phyloP scores from a whole-genome alignment of 2,113 vertebrate genomes.

The Anarhynchus alexandrinus region DNA sequence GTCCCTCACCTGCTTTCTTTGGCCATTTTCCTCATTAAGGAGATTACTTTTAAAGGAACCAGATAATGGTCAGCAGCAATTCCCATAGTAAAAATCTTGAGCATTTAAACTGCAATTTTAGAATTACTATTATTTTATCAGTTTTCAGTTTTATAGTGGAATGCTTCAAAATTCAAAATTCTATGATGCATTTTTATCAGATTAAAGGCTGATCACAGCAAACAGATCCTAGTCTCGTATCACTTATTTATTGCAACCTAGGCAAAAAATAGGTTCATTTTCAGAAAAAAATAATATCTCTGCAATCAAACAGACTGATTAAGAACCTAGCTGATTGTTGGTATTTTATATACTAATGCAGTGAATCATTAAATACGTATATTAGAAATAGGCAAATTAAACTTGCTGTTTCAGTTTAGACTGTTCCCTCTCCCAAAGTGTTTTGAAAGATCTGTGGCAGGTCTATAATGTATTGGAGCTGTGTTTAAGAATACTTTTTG shows the following conservation, averaged over 20 bases:
- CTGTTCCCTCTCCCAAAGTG: neutral
- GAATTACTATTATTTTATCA: neutral
- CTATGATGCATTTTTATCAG: neutral
- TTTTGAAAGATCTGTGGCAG: neutral
- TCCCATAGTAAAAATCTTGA: neutral
- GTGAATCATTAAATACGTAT: neutral
- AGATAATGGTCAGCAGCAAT: conserved; percentile 61
- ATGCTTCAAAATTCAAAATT: neutral
- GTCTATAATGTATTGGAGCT: neutral
- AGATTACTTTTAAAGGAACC: conserved; percentile 80
- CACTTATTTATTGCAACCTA: neutral
- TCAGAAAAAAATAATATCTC: neutral
- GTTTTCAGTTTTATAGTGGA: neutral
- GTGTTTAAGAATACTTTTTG: neutral
- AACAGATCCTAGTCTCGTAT: neutral
- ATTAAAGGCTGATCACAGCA: neutral
- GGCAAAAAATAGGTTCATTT: neutral
- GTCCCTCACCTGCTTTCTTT: conserved; percentile 37
- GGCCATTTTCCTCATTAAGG: conserved; percentile 59
- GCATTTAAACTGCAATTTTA: neutral
- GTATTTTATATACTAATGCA: neutral
- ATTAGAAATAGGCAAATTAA: neutral
- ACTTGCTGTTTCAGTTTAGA: neutral
- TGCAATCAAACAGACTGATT: neutral
- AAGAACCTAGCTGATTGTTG: neutral